Evolutionary conservation across 2,888 invertebrate species (phyloP).

Genomic region (Ectropis crepuscularia): DNA sequence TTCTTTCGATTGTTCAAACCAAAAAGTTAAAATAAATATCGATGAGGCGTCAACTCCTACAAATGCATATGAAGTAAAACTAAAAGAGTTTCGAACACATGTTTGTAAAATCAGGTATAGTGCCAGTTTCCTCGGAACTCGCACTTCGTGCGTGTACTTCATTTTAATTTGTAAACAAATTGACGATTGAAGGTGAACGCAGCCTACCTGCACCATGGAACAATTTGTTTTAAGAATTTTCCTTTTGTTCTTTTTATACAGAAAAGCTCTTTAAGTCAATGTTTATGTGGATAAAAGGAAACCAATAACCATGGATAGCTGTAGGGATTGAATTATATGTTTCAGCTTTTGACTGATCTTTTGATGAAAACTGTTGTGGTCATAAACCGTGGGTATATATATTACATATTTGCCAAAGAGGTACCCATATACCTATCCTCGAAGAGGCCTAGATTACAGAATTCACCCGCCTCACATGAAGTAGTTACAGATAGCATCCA

Average conservation of each 20-base stretch:
- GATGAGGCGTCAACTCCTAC: background rate
- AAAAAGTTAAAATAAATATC: no score
- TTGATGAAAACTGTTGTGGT: no score
- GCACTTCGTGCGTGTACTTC: conserved; percentile 10
- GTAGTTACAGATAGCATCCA: conserved; percentile 24
- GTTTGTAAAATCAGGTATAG: background rate
- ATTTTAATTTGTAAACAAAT: conserved; percentile 16
- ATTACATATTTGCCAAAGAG: no score
- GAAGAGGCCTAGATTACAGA: background rate
- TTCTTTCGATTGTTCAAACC: no score
- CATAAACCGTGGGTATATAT: no score
- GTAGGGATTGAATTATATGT: no score
- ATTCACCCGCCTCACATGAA: conserved; percentile 13
- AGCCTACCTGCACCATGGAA: background rate
- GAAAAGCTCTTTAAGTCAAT: conserved; percentile 22
- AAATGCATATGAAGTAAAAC: background rate
- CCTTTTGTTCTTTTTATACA: conserved; percentile 18
- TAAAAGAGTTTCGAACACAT: background rate
- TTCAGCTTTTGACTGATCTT: no score
- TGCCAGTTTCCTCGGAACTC: conserved; percentile 7
- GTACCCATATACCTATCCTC: no score
- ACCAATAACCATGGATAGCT: no score
- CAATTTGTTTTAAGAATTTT: conserved; percentile 15
- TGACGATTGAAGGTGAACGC: conserved; percentile 15
- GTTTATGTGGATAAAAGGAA: conserved; percentile 16